phyloP scores from a whole-genome alignment of 1,140 invertebrate genomes.

The Tyrophagus putrescentiae region DNA sequence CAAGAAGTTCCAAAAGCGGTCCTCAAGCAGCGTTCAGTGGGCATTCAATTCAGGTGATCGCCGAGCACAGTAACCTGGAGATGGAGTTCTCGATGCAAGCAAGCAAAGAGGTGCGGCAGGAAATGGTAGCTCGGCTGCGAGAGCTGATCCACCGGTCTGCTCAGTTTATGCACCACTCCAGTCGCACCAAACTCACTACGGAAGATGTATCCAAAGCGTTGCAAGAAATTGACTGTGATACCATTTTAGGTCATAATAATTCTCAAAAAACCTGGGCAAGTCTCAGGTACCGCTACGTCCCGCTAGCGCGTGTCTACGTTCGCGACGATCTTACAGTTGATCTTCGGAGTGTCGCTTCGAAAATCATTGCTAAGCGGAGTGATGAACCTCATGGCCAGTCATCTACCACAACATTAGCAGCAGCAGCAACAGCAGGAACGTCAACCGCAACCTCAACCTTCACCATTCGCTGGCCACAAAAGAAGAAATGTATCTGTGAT shows the following conservation, averaged over 20 bases:
- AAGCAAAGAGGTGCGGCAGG: slow-evolving; percentile 31
- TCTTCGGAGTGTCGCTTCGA: too few relatives aligned
- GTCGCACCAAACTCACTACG: slow-evolving; percentile 5
- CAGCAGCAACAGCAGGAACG: not conserved
- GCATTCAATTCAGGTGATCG: slow-evolving; percentile 31
- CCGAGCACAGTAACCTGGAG: slow-evolving; percentile 29
- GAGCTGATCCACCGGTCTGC: slow-evolving; percentile 15
- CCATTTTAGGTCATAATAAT: slow-evolving; percentile 20
- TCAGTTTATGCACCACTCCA: slow-evolving; percentile 22
- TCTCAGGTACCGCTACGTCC: not conserved
- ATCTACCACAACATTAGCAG: not conserved
- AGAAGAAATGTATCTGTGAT: too few relatives aligned
- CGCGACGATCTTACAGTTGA: not conserved
- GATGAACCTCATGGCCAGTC: not conserved
- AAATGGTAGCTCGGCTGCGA: slow-evolving; percentile 30
- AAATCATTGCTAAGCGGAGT: not conserved
- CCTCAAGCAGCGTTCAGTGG: too few relatives aligned
- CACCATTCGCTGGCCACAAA: too few relatives aligned
- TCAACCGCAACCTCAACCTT: not conserved
- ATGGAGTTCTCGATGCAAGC: slow-evolving; percentile 31
- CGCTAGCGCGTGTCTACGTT: not conserved
- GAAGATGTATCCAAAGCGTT: slow-evolving; percentile 20
- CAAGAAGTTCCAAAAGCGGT: too few relatives aligned
- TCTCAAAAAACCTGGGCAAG: not conserved
- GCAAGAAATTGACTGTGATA: slow-evolving; percentile 17